phyloP scores from a whole-genome alignment of 2,113 vertebrate species.

The Rhadina sibilatrix region DNA sequence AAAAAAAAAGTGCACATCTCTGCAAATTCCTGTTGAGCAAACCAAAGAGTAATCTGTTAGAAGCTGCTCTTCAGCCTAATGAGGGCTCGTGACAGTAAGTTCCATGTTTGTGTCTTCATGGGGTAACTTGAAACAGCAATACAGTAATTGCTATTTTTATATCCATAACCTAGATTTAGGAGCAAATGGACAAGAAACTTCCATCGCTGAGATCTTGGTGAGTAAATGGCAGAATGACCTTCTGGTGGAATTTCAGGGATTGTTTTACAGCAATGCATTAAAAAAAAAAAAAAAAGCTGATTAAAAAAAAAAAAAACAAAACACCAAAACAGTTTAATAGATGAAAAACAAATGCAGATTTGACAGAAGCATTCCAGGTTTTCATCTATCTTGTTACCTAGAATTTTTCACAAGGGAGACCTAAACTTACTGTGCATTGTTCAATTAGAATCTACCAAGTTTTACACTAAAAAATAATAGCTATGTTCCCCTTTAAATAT shows the following conservation, averaged over 20 bases:
- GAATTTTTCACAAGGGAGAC: background rate
- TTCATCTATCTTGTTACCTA: background rate
- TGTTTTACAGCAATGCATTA: background rate
- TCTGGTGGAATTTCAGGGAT: background rate
- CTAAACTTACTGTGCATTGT: background rate
- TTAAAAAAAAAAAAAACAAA: background rate
- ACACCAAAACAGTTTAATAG: background rate
- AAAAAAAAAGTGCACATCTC: background rate
- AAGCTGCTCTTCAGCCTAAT: background rate
- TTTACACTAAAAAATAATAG: background rate
- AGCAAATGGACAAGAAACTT: background rate
- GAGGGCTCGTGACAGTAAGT: background rate
- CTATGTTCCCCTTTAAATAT: background rate
- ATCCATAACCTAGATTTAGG: background rate
- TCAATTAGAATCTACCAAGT: background rate
- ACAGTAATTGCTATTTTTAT: background rate
- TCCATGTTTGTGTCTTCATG: background rate
- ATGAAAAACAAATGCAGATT: background rate
- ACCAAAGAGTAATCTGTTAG: background rate
- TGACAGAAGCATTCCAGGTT: background rate
- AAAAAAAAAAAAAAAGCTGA: background rate
- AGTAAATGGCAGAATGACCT: background rate
- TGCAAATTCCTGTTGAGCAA: background rate
- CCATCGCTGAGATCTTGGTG: background rate
- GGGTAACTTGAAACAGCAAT: background rate